phyloP scores from a whole-genome alignment of 2,113 vertebrate genomes.

The Illadopsis cleaveri region DNA sequence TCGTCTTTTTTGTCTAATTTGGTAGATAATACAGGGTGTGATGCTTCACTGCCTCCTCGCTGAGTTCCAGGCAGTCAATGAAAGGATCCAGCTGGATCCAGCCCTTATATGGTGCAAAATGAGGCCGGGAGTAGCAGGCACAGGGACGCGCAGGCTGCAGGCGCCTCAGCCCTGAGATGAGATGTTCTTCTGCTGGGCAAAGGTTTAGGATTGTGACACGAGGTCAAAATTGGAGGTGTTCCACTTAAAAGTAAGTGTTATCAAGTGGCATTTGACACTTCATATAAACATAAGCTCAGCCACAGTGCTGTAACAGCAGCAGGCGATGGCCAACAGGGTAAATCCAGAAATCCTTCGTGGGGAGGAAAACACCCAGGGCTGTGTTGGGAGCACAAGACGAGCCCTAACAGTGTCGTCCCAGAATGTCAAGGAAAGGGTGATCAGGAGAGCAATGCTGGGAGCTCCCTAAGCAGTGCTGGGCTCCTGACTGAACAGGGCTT shows the following conservation, averaged over 20 bases:
- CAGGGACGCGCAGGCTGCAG: accelerated
- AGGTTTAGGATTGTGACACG: background rate
- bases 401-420: accelerated
- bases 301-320: accelerated
- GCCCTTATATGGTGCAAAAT: background rate
- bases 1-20: conserved; percentile 15
- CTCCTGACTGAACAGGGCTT: background rate
- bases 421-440: no score
- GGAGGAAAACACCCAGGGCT: accelerated
- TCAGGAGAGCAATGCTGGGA: accelerated
- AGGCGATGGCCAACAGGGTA: accelerated
- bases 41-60: background rate
- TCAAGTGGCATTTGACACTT: background rate
- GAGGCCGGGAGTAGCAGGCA: background rate
- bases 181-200: background rate
- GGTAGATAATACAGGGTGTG: background rate
- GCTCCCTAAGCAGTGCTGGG: background rate
- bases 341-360: background rate
- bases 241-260: background rate
- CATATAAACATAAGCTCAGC: background rate
- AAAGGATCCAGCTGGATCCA: background rate
- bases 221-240: background rate
- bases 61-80: background rate
- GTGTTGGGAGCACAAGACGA: background rate
- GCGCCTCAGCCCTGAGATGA: background rate